Percentiles rank a stretch among this genome's conserved stretches.
These are phyloP conservation scores for Smutsia temminckii DNA, from an alignment of 2,797 vertebrate species.

Conservation along the genomic window DNA sequence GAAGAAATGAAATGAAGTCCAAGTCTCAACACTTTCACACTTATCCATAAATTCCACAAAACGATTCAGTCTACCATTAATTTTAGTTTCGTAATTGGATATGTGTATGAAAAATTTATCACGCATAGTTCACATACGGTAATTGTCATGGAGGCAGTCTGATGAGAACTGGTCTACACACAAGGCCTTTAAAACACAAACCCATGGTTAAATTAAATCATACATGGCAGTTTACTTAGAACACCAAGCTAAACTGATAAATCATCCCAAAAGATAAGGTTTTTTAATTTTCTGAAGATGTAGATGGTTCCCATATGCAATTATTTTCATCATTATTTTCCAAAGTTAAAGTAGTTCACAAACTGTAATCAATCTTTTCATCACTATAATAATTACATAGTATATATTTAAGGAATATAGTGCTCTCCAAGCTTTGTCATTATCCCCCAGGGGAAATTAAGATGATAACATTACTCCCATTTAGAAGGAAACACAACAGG, in stretches of 20 bases:
- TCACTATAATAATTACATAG: not conserved
- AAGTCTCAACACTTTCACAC: not conserved
- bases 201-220: not conserved
- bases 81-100: not conserved
- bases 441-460: not conserved
- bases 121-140: not conserved
- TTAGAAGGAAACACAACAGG: not conserved
- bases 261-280: not conserved
- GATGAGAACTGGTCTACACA: not conserved
- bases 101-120: not conserved
- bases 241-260: not conserved
- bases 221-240: not conserved
- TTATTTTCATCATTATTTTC: slow-evolving; percentile 27
- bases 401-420: not conserved
- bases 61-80: not conserved
- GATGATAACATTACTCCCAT: not conserved
- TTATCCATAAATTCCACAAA: not conserved
- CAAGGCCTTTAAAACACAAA: not conserved
- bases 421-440: not conserved
- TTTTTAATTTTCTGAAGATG: slow-evolving; percentile 14
- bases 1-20: not conserved
- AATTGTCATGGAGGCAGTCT: not conserved
- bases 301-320: not conserved
- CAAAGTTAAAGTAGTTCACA: slow-evolving; percentile 42
- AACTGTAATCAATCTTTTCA: not conserved